Conservation (phyloP, 2,888 invertebrate species). For the Aelia acuminata region DNA sequence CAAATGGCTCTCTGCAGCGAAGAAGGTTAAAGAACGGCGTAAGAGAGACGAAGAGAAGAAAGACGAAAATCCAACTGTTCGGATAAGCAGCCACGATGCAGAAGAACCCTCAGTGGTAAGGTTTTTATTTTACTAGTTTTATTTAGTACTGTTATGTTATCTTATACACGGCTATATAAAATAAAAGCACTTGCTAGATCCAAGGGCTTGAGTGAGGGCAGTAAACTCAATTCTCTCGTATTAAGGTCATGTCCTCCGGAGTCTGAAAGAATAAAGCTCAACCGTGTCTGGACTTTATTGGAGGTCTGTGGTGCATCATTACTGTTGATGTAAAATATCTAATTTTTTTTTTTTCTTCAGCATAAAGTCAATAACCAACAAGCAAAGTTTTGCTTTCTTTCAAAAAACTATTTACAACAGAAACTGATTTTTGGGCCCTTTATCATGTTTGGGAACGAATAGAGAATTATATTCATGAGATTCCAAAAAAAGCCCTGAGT, state of each 20-base stretch:
- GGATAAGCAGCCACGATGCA: conserved; percentile 63
- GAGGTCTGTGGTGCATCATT: too few species aligned
- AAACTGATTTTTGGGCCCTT: too few species aligned
- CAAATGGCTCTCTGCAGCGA: conserved; percentile 62
- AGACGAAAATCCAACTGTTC: conserved; percentile 61
- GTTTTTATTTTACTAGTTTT: neutral
- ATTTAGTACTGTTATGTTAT: neutral
- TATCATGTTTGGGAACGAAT: too few species aligned
- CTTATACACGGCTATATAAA: too few species aligned
- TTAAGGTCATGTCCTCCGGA: neutral
- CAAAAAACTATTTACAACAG: too few species aligned
- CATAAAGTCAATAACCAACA: too few species aligned
- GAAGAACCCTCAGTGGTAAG: conserved; percentile 58
- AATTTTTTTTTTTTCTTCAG: too few species aligned
- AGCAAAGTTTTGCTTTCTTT: too few species aligned
- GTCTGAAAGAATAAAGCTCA: neutral
- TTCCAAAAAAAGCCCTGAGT: too few species aligned
- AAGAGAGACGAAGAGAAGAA: conserved; percentile 54
- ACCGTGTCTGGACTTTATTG: too few species aligned
- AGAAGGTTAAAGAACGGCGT: conserved; percentile 60
- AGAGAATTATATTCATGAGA: too few species aligned
- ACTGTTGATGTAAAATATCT: too few species aligned
- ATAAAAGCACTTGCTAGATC: neutral
- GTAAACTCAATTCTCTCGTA: conserved; percentile 10
- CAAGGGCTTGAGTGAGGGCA: neutral